Conservation (phyloP, 2,797 vertebrate genomes). For the Yasuhikotakia modesta region DNA sequence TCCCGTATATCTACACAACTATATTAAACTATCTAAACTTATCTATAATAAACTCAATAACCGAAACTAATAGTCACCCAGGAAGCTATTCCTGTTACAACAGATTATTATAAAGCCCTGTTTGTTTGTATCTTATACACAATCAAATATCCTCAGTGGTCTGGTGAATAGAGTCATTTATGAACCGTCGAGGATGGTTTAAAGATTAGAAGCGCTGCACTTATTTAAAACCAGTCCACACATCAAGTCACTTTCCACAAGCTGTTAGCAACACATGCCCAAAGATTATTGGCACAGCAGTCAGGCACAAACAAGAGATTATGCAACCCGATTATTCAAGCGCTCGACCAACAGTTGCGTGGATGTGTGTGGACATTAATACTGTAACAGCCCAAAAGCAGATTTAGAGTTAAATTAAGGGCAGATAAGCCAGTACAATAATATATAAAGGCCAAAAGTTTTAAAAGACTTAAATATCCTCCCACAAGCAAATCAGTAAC, state of each 20-base stretch:
- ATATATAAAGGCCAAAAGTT: neutral
- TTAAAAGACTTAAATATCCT: neutral
- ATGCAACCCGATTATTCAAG: neutral
- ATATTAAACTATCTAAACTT: neutral
- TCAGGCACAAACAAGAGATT: neutral
- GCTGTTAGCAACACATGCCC: neutral
- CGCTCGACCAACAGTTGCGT: neutral
- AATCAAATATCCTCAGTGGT: neutral
- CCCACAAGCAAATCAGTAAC: neutral
- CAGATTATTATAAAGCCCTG: slow-evolving; percentile 17
- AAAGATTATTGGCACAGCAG: neutral
- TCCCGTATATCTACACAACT: neutral
- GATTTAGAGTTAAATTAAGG: neutral
- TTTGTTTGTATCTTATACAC: neutral
- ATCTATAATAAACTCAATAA: neutral
- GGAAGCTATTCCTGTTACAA: no score
- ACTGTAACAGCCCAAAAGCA: neutral
- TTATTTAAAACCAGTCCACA: neutral
- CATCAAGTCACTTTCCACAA: neutral
- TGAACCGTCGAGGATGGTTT: neutral
- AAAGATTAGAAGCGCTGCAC: neutral
- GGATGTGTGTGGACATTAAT: neutral
- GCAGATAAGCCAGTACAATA: neutral
- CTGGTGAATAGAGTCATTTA: neutral
- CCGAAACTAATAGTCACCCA: no score